Evolutionary conservation across 2,113 vertebrate species (phyloP), one percentile per base, ranked within the genome.

Genomic region (Pseudorectes ferrugineus): DNA sequence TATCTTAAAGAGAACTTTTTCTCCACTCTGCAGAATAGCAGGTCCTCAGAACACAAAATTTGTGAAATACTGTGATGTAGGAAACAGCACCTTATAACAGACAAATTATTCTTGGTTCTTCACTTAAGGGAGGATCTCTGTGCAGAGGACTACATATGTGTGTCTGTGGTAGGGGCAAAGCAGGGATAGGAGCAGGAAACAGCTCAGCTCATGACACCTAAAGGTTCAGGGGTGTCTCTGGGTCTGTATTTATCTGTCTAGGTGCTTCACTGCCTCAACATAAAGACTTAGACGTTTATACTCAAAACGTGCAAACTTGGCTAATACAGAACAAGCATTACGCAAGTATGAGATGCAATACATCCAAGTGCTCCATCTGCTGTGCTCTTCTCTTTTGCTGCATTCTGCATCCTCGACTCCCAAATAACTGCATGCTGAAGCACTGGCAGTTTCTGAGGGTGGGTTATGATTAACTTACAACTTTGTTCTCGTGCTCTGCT

Each of bases 381-480:
- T 70, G 46, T 9, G 6, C 14, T 70, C 59, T 70, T 52, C 40
- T 35, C 8, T 66, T 42, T 38, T 55, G 17, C 40, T 77, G 24
- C 33, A 15, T 72, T 70, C 52, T 75, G 59, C 2, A 4, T 65
- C 54, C 31, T 43, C 72, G 67, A 29, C 17, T 76, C 81, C 33
- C 67, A 74, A 12, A 23, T 6, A 86, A 67, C 36, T 23, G 48
- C 3, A 4, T 13, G 21, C 49, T 1, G 14, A 66, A 90, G 68
- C 28, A 12, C 13, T 11, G 1, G 11, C 14, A 20, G 31, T 55
- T 70, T 42, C 66, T 14, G 48, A 62, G 31, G 14, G 38, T 10
- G 81, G 22, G 46, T 35, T 48, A 58, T 38, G 24, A 35, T 72
- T 62, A 46, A 70, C 98, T 98, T 97, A 98, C 97, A 92, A 62